Evolutionary conservation across 2,797 vertebrate species (phyloP).

Genomic region (Iguana delicatissima): DNA sequence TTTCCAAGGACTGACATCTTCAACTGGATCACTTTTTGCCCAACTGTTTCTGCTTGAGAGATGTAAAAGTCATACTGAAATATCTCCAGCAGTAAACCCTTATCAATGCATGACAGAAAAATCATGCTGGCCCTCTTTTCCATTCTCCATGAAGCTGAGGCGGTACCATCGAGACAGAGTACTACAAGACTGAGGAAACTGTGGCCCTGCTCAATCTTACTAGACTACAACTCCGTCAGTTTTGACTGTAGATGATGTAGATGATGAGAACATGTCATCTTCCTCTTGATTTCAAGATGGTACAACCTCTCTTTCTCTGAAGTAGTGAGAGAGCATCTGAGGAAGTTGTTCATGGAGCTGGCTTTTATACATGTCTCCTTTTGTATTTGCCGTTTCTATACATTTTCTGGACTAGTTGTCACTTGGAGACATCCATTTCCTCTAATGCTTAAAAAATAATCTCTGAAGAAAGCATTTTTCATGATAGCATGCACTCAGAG

Average conservation of each 20-base stretch:
- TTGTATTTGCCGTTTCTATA: slow-evolving; percentile 68
- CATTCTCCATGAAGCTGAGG: neutral
- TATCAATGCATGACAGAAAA: neutral
- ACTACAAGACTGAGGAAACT: neutral
- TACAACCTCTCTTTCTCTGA: slow-evolving; percentile 32
- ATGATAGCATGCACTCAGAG: neutral
- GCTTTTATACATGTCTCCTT: slow-evolving; percentile 59
- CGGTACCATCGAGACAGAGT: neutral
- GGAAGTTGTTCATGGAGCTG: slow-evolving; percentile 50
- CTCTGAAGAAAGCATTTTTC: slow-evolving; percentile 28
- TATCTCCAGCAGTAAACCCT: neutral
- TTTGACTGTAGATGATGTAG: no score
- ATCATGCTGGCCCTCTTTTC: neutral
- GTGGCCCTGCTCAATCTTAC: neutral
- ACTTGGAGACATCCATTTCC: slow-evolving; percentile 58
- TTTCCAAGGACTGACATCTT: neutral
- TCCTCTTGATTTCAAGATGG: slow-evolving; percentile 38
- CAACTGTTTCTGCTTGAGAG: slow-evolving; percentile 4
- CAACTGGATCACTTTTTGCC: neutral
- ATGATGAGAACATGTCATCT: neutral
- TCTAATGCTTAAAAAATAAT: neutral
- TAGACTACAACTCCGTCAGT: no score
- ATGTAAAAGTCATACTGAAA: neutral
- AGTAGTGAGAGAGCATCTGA: slow-evolving; percentile 33
- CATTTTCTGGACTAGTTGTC: slow-evolving; percentile 60